A percentile compares a stretch with the other conserved stretches of the same genome.
These are phyloP conservation scores for Parochlus steinenii DNA, from an alignment of 2,888 invertebrate genomes.

Conservation along the genomic window DNA sequence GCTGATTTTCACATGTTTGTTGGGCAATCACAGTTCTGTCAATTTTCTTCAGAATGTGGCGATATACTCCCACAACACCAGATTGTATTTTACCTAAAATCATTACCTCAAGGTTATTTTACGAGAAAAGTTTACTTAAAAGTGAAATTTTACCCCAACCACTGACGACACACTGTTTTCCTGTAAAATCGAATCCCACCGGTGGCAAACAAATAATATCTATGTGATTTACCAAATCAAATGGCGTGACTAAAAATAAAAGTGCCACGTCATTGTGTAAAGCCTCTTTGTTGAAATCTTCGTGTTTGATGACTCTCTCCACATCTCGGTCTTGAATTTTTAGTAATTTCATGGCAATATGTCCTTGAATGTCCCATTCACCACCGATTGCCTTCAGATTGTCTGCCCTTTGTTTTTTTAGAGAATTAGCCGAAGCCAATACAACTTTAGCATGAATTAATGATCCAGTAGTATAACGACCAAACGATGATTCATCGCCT, in stretches of 20 bases:
- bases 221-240: slow-evolving; percentile 46
- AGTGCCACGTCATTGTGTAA: slow-evolving; percentile 58
- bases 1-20: slow-evolving; percentile 25
- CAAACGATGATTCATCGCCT: slow-evolving; percentile 33
- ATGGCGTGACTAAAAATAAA: slow-evolving; percentile 42
- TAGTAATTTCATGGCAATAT: too few species aligned
- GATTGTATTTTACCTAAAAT: too few species aligned
- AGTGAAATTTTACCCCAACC: too few species aligned
- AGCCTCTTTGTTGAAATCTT: slow-evolving; percentile 40
- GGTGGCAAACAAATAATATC: slow-evolving; percentile 49
- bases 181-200: slow-evolving; percentile 28
- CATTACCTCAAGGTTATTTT: too few species aligned
- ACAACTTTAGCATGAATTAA: slow-evolving; percentile 56
- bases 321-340: slow-evolving; percentile 53
- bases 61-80: slow-evolving; percentile 33
- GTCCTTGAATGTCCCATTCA: slow-evolving; percentile 63
- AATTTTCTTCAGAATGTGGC: slow-evolving; percentile 46
- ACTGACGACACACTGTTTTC: too few species aligned
- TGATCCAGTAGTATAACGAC: slow-evolving; percentile 66
- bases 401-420: slow-evolving; percentile 24
- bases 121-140: too few species aligned
- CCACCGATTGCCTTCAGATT: slow-evolving; percentile 41
- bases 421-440: slow-evolving; percentile 65
- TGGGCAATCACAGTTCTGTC: slow-evolving; percentile 49
- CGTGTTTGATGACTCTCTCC: slow-evolving; percentile 18